Base-by-base conservation (phyloP, 2,113 vertebrate species). In the Clupea harengus region DNA sequence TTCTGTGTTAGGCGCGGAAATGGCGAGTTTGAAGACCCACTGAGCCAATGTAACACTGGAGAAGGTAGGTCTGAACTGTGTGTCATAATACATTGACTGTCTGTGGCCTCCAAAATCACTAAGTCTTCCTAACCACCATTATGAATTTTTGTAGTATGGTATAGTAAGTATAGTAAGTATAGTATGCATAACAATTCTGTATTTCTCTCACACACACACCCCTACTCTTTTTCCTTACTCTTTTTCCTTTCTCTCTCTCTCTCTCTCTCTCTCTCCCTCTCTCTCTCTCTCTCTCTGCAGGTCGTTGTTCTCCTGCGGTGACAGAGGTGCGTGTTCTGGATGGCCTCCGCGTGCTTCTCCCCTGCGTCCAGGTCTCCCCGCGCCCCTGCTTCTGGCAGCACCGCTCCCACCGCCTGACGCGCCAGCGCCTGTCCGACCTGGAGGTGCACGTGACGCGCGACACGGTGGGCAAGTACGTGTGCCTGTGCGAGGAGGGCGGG, bases 351-450 rank as follows among this genome's bases (percentile, higher is more conserved):
- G 83, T 95, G 45, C 60, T 95, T 85, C 86, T 94, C 83, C 92
- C 92, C 0, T 97, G 97, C 1, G 90, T 93, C 81, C 96, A 96
- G 81, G 92, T 94, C 83, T 96, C 96, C 0, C 93, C 96, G 4
- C 93, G 94, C 87, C 93, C 95, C 45, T 96, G 95, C 83, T 94
- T 87, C 85, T 97, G 97, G 97, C 93, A 95, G 18, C 90, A 95
- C 15, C 92, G 93, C 0, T 92, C 91, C 0, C 91, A 95, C 84
- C 89, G 94, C 25, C 91, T 93, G 60, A 93, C 93, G 13, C 89
- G 93, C 18, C 92, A 93, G 32, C 92, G 92, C 50, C 91, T 94
- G 88, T 92, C 92, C 2, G 94, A 97, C 88, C 91, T 97, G 81
- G 96, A 95, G 88, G 94, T 97, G 89, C 94, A 91, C 0, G 95